Base-by-base conservation (phyloP, 2,113 vertebrate species). In the Etheostoma cragini region DNA sequence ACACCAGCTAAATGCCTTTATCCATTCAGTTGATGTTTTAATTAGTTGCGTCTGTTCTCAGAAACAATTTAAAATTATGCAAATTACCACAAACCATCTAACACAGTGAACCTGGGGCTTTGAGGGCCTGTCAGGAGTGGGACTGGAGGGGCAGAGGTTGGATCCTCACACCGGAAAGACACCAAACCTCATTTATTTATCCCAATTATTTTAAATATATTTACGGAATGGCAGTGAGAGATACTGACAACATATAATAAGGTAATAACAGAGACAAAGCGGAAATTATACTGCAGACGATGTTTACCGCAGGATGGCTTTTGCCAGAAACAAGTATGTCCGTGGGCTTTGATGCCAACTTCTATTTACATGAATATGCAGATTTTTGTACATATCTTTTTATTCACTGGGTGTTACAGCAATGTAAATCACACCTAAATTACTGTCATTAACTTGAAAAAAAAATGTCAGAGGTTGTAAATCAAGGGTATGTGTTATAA, bases 21-120 rank as follows among this genome's bases (percentile, higher is more conserved):
- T 72, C 42, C 14, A 38, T 62, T 66, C 61, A 35, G 49, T 10
- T 26, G 13, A 21, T 57, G 50, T 38, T 64, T 19, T 71, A 71
- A 78, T 78, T 24, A 50, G 12, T 33, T 11, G 65, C 47, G 8
- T 5, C 17, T 42, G 14, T 52, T 64, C 4, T 68, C 21, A 33
- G 62, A 38, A 74, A 47, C 42, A 26, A 76, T 79, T 67, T 42
- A 21, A 38, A 72, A 57, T 58, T 19, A 63, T 80, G 58, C 49
- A 26, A 63, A 82, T 60, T 14, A 49, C n/a, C 12, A 33, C 22
- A 65, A 47, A 26, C 21, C 26, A 19, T 1, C 33, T 30, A 47
- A 61, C 26, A 52, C 33, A 17, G 56, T 42, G 56, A 53, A 53
- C 22, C n/a, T 19, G 3, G 22, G 17, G 22, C 17, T 38, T 46